These are phyloP conservation scores for Columba guinea DNA, from an alignment of 2,797 vertebrate genomes.

Conservation along the genomic window DNA sequence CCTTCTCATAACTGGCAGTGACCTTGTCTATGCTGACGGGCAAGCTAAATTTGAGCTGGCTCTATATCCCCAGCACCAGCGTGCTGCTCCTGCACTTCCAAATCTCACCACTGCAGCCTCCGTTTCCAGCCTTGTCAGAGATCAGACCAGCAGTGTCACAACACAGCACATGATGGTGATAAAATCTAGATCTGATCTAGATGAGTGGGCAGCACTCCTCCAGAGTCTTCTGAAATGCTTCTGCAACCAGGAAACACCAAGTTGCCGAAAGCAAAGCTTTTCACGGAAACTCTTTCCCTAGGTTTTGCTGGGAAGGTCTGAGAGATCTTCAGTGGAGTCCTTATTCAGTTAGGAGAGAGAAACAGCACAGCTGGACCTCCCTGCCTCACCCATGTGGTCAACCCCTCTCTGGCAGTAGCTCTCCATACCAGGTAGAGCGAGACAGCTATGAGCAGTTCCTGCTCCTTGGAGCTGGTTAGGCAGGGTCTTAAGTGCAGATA, in stretches of 20 bases:
- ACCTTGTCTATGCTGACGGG: background rate
- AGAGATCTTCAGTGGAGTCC: background rate
- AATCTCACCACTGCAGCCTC: background rate
- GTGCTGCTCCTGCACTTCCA: background rate
- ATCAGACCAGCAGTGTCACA: background rate
- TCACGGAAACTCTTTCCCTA: background rate
- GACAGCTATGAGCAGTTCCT: background rate
- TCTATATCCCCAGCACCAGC: background rate
- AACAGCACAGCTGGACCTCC: background rate
- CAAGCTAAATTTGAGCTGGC: background rate
- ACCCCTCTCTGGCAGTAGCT: background rate
- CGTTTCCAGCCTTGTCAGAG: background rate
- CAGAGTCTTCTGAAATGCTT: background rate
- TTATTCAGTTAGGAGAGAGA: background rate
- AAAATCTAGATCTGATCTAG: background rate
- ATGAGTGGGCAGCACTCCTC: background rate
- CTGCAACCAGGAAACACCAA: background rate
- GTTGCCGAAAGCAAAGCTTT: background rate
- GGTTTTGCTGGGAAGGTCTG: background rate
- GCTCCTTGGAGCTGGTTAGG: background rate
- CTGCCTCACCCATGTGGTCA: background rate
- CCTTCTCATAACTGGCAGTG: background rate
- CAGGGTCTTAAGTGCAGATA: background rate
- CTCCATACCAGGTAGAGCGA: background rate
- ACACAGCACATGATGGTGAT: background rate